Conservation (phyloP, 2,888 invertebrate species). For the Ochropleura plecta region DNA sequence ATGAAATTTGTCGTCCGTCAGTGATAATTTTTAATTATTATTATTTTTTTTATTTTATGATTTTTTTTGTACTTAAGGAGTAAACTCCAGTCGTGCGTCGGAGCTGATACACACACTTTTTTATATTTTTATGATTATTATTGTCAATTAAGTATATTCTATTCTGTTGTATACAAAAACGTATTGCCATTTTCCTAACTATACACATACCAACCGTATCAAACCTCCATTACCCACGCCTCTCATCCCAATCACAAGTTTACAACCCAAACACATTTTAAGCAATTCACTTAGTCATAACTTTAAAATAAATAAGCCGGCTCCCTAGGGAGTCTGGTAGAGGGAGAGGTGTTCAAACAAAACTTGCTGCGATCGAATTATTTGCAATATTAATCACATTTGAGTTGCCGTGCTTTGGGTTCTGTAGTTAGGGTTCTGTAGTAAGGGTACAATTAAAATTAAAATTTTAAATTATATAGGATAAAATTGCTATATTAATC, state of each 20-base stretch:
- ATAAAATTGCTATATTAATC: not conserved
- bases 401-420: conserved; percentile 45
- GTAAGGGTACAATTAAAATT: not conserved
- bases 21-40: no score
- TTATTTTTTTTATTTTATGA: no score
- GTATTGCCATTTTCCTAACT: no score
- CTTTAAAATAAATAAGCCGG: conserved; percentile 66
- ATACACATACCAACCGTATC: not conserved
- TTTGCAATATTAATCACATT: conserved; percentile 72
- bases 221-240: conserved; percentile 2
- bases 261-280: conserved; percentile 41
- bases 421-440: not conserved
- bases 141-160: no score
- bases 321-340: conserved; percentile 60
- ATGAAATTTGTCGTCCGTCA: no score
- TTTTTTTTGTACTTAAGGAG: no score
- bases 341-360: conserved; percentile 50
- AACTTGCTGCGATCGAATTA: conserved; percentile 63
- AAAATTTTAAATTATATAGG: no score
- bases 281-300: conserved; percentile 63
- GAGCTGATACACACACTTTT: no score
- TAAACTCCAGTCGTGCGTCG: no score
- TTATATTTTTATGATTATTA: no score
- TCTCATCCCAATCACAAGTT: conserved; percentile 29
- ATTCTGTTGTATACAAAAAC: not conserved